Evolutionary conservation across 2,113 vertebrate species (phyloP), one percentile per base, ranked within the genome.

Genomic region (Sapayoa aenigma): DNA sequence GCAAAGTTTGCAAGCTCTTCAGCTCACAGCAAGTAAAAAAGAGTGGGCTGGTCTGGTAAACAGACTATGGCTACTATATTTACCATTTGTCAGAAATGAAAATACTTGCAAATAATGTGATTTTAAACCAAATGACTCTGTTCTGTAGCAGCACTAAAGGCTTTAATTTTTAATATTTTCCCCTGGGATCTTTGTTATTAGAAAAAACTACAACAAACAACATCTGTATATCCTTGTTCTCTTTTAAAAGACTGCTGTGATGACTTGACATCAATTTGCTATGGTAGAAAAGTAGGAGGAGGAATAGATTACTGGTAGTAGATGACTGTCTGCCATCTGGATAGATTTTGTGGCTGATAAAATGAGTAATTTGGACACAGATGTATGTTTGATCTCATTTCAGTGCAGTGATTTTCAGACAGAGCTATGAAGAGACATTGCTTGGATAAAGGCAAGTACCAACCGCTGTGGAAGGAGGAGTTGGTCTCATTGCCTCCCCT

Each of bases 291-390:
- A 46, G 71, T 42, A 67, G 49, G 35, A 47, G 19, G 49, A 82
- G 68, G 84, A 91, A 52, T 41, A 18, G 42, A 58, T 90, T 95
- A 80, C 21, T 93, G 82, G 75, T 59, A 83, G 79, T 27, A 63
- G 72, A 93, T 83, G 46, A 74, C 30, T 58, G 11, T 35, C 42
- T 93, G 79, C 92, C 83, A 94, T 95, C 90, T 95, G 95, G 63
- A 83, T 60, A 95, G 83, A 42, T 31, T 71, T 80, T 88, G 47
- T 74, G 39, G 53, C 22, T 80, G 79, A 72, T 58, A 82, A 84
- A 87, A 90, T 58, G 8, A 42, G 15, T 50, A n/a, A 85, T 86
- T 84, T 62, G 59, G 42, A 39, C 42, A 69, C 62, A 90, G 49
- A 85, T 60, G 35, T 68, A 37, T 47, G 19, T 44, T 88, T 77